phyloP scores from a whole-genome alignment of 2,888 invertebrate genomes.

The Hyposoter dolosus region DNA sequence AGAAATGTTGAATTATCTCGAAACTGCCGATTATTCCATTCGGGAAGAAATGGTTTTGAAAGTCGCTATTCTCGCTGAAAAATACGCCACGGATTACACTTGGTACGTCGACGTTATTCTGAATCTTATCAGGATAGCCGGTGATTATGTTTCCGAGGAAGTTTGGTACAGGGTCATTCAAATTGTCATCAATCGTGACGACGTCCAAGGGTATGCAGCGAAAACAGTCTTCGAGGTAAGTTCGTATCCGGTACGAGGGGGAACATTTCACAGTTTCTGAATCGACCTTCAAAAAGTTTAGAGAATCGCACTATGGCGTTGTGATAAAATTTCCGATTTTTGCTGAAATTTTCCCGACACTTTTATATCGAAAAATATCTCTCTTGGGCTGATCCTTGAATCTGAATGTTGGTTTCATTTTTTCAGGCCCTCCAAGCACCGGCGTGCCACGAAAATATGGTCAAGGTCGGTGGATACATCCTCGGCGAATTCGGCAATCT shows the following conservation, averaged over 20 bases:
- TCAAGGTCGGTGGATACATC: constrained; percentile 99
- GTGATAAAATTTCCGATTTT: no score
- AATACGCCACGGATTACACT: constrained; percentile 99
- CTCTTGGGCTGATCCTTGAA: neutral
- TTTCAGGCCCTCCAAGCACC: constrained; percentile 96
- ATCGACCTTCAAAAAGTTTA: neutral
- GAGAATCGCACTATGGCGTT: no score
- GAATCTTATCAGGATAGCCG: constrained; percentile 99
- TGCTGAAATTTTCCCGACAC: neutral
- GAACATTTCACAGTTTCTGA: neutral
- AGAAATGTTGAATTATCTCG: constrained; percentile 99
- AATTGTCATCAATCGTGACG: constrained; percentile 99
- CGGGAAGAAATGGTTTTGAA: constrained; percentile 99
- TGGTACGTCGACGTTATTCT: constrained; percentile 99
- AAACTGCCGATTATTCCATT: constrained; percentile 99
- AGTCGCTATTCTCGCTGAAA: constrained; percentile 99
- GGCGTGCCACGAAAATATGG: constrained; percentile 99
- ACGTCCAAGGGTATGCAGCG: constrained; percentile 99
- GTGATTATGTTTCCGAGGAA: constrained; percentile 99
- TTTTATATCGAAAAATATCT: neutral
- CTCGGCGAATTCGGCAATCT: constrained; percentile 99
- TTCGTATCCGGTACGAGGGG: neutral
- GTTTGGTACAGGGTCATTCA: constrained; percentile 99
- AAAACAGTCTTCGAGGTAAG: constrained; percentile 98
- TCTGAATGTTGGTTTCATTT: neutral